Evolutionary conservation across 2,113 vertebrate species (phyloP).

Genomic region (Phaethornis superciliosus): DNA sequence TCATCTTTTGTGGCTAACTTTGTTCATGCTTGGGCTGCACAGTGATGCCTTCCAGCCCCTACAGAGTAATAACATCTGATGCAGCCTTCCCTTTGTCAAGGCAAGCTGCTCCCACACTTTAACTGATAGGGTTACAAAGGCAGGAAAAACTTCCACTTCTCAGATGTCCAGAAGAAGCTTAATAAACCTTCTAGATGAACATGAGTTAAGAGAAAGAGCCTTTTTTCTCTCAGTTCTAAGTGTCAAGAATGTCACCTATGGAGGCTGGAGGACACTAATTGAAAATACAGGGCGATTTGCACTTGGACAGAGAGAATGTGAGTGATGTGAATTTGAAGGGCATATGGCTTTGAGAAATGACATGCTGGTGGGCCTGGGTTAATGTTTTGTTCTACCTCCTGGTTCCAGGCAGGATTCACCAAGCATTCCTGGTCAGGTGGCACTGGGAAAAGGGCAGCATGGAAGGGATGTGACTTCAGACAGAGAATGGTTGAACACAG

Average conservation of each 20-base stretch:
- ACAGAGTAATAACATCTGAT: accelerated
- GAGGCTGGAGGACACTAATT: not conserved
- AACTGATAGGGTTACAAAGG: not conserved
- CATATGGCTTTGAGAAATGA: not conserved
- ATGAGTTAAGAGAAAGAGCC: not conserved
- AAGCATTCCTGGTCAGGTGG: not conserved
- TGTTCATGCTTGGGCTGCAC: not conserved
- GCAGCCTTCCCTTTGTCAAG: not conserved
- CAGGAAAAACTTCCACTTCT: not conserved
- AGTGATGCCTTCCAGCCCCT: not conserved
- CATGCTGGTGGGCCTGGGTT: too few species aligned
- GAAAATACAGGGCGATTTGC: not conserved
- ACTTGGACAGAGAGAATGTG: too few species aligned
- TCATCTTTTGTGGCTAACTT: not conserved
- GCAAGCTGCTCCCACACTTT: not conserved
- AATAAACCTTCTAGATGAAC: not conserved
- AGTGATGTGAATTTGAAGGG: not conserved
- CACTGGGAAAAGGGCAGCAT: not conserved
- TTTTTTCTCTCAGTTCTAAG: not conserved
- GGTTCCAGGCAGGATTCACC: not conserved
- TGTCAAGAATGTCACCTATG: not conserved
- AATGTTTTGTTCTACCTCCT: not conserved
- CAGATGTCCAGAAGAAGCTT: not conserved
- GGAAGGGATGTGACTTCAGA: not conserved
- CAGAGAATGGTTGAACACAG: not conserved